Conservation (phyloP, 23 tunicate genomes). For the Aplidium turbinatum region DNA sequence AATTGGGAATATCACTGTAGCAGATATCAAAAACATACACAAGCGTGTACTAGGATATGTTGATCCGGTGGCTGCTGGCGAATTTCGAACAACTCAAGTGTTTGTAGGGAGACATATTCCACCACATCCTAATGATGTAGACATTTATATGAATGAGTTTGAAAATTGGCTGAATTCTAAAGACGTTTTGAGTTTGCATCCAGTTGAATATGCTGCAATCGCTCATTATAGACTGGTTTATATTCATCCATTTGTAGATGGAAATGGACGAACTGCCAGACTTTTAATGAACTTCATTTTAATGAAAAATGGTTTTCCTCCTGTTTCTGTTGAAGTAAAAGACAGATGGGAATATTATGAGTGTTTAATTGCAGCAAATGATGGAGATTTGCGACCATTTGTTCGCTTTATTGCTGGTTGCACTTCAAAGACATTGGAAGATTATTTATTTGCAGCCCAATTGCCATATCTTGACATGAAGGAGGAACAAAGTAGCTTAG, state of each 20-base stretch:
- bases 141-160: slow-evolving; percentile 82
- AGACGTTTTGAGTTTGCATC: slow-evolving; percentile 59
- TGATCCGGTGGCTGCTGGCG: slow-evolving; percentile 88
- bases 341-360: slow-evolving; percentile 91
- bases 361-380: slow-evolving; percentile 73
- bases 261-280: slow-evolving; percentile 94
- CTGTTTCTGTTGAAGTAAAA: slow-evolving; percentile 75
- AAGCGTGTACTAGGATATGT: slow-evolving; percentile 84
- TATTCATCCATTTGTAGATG: slow-evolving; percentile 97
- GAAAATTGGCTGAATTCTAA: slow-evolving; percentile 79
- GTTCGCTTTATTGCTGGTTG: slow-evolving; percentile 83
- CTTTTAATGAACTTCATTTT: slow-evolving; percentile 92
- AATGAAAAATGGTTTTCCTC: slow-evolving; percentile 90
- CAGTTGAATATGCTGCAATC: slow-evolving; percentile 89
- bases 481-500: too few species aligned
- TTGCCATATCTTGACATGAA: slow-evolving; percentile 48
- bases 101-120: slow-evolving; percentile 92
- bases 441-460: slow-evolving; percentile 71
- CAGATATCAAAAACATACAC: slow-evolving; percentile 79
- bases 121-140: slow-evolving; percentile 83
- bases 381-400: slow-evolving; percentile 88
- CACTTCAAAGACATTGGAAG: slow-evolving; percentile 65
- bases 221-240: slow-evolving; percentile 90
- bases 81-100: slow-evolving; percentile 81
- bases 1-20: slow-evolving; percentile 59